Percentiles rank a stretch among this genome's conserved stretches.
Evolutionary conservation across 2,113 vertebrate species (phyloP).

Genomic region (Polyodon spathula): DNA sequence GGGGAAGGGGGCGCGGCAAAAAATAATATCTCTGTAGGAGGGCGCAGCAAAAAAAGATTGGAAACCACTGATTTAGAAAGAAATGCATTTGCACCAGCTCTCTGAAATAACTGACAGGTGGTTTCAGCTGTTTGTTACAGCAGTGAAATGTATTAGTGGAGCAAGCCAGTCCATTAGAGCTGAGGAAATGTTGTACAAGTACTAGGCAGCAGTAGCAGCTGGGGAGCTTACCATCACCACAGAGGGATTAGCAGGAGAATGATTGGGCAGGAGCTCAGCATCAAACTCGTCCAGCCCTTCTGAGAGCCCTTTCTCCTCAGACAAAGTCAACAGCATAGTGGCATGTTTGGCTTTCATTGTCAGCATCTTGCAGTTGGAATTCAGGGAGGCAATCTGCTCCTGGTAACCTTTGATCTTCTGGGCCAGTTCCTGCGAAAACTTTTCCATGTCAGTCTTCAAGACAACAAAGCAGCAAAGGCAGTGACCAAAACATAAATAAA

Average conservation of each 20-base stretch:
- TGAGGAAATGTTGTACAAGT: not conserved
- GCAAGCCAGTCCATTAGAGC: not conserved
- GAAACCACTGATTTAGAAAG: too few relatives aligned
- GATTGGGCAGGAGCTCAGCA: constrained; percentile 70
- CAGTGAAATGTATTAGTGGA: not conserved
- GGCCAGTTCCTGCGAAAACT: constrained; percentile 89
- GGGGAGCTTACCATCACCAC: constrained; percentile 88
- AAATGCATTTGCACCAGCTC: too few relatives aligned
- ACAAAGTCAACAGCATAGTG: constrained; percentile 94
- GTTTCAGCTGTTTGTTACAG: not conserved
- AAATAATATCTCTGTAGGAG: too few relatives aligned
- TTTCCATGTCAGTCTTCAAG: constrained; percentile 27
- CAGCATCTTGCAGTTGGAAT: constrained; percentile 96
- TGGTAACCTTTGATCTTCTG: constrained; percentile 96
- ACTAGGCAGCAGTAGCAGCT: not conserved
- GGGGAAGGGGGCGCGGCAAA: too few relatives aligned
- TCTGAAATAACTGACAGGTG: not conserved
- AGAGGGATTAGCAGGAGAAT: constrained; percentile 72
- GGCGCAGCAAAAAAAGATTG: too few relatives aligned
- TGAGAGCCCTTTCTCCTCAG: constrained; percentile 80
- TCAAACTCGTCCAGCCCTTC: constrained; percentile 82
- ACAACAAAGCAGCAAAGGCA: not conserved
- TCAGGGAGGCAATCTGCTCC: constrained; percentile 87
- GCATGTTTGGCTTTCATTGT: constrained; percentile 94
- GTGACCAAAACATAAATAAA: not conserved